Conservation (phyloP, 1,140 invertebrate species). For the Argopecten irradians region DNA sequence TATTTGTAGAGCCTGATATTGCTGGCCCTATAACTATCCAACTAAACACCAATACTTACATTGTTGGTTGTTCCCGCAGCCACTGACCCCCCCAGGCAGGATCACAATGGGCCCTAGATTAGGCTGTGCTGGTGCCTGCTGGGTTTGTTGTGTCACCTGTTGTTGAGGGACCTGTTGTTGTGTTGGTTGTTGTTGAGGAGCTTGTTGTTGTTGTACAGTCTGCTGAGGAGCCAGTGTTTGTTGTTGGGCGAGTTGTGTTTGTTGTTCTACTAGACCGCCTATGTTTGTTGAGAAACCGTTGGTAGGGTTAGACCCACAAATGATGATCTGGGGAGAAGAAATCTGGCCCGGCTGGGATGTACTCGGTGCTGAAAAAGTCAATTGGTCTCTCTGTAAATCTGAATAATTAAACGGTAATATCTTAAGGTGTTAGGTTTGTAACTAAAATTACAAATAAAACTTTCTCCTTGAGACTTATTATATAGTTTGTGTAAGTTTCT, state of each 20-base stretch:
- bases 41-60: neutral
- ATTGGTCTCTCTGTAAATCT: no score
- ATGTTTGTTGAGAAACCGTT: neutral
- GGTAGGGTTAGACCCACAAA: neutral
- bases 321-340: neutral
- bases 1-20: no score
- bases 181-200: neutral
- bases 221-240: neutral
- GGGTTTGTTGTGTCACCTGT: neutral
- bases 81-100: neutral
- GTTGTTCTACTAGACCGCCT: neutral
- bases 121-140: neutral
- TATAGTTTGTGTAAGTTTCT: no score
- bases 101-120: neutral
- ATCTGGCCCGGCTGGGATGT: neutral
- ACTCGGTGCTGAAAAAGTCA: neutral
- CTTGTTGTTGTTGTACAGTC: neutral
- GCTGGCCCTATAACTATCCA: no score
- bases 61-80: neutral
- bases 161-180: neutral
- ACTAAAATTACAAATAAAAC: no score
- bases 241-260: no score
- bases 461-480: no score
- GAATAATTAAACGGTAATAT: no score
- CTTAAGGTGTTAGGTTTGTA: no score